Evolutionary conservation across 2,797 vertebrate species (phyloP).

Genomic region (Perodicticus potto): DNA sequence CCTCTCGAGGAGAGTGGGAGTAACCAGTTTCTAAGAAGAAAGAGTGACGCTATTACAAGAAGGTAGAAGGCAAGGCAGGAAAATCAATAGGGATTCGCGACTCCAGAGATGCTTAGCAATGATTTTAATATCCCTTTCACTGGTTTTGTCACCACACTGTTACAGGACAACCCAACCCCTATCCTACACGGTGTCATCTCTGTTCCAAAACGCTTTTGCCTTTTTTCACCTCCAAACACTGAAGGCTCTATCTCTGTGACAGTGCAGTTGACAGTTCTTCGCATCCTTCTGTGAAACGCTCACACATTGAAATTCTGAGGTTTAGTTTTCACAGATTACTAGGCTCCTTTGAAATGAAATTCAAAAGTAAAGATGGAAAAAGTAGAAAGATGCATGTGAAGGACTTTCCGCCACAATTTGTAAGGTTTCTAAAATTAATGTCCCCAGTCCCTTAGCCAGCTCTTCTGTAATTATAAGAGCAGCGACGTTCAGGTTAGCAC

Average conservation of each 20-base stretch:
- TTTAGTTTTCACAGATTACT: not conserved
- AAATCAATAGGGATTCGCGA: not conserved
- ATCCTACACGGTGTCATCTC: not conserved
- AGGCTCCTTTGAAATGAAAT: not conserved
- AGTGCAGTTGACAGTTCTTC: not conserved
- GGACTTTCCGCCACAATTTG: not conserved
- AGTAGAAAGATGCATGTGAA: not conserved
- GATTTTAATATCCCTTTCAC: not conserved
- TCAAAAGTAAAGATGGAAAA: not conserved
- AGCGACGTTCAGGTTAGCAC: not conserved
- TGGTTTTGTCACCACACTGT: not conserved
- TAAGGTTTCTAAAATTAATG: slow-evolving; percentile 1
- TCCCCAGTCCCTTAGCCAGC: not conserved
- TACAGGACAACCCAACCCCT: not conserved
- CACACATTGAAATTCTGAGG: not conserved
- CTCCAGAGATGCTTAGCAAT: not conserved
- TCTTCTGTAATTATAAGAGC: not conserved
- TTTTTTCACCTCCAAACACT: not conserved
- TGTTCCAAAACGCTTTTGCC: not conserved
- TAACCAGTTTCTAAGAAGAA: not conserved
- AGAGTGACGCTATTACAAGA: not conserved
- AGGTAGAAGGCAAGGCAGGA: not conserved
- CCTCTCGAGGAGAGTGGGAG: rapidly evolving
- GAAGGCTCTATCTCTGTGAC: not conserved
- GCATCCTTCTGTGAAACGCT: not conserved